Evolutionary conservation across 1,140 invertebrate genomes (phyloP).

Genomic region (Eueides isabella): DNA sequence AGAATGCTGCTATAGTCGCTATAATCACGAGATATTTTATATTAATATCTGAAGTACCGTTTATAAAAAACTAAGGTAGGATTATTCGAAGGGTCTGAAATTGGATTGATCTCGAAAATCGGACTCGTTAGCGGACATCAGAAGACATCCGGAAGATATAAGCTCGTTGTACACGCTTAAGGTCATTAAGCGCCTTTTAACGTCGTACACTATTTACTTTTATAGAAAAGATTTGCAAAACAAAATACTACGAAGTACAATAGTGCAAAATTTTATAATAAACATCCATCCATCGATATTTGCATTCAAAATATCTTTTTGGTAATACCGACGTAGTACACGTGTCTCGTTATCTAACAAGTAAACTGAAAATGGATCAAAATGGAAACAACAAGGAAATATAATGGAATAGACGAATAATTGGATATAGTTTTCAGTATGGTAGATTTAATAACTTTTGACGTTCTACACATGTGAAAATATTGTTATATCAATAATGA

Average conservation of each 20-base stretch:
- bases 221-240: slow-evolving; percentile 14
- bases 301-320: neutral
- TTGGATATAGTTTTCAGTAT: slow-evolving; percentile 6
- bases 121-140: slow-evolving; percentile 65
- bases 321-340: neutral
- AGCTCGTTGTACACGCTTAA: slow-evolving; percentile 72
- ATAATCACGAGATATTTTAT: neutral
- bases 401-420: slow-evolving; percentile 14
- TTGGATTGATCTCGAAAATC: slow-evolving; percentile 68
- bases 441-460: neutral
- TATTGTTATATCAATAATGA: neutral
- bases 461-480: neutral
- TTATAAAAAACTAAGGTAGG: slow-evolving; percentile 22
- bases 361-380: slow-evolving; percentile 16
- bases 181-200: slow-evolving; percentile 74
- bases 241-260: neutral
- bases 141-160: slow-evolving; percentile 55
- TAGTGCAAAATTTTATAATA: neutral
- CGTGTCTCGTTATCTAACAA: slow-evolving; percentile 13
- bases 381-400: slow-evolving; percentile 22
- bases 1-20: neutral
- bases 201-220: slow-evolving; percentile 70
- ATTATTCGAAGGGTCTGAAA: slow-evolving; percentile 45
- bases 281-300: neutral
- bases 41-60: slow-evolving; percentile 4